Evolutionary conservation across 2,888 invertebrate species (phyloP).

Genomic region (Pecten maximus): DNA sequence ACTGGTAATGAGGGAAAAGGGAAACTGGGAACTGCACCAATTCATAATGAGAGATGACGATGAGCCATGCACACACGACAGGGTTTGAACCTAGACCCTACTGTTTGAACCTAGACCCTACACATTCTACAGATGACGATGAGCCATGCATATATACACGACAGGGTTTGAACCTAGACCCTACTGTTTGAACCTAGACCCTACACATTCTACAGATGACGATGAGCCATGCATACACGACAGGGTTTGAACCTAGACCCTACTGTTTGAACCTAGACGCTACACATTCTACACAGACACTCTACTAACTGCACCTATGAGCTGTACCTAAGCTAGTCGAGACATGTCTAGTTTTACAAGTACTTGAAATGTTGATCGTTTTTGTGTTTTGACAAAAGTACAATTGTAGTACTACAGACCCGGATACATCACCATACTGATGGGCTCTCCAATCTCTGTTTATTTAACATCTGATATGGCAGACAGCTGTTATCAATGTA

Average conservation of each 20-base stretch:
- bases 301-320: not conserved
- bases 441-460: not conserved
- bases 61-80: too few relatives aligned
- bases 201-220: too few relatives aligned
- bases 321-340: too few relatives aligned
- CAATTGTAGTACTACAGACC: not conserved
- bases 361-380: not conserved
- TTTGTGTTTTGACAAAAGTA: not conserved
- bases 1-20: too few relatives aligned
- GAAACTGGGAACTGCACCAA: not conserved
- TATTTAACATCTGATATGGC: constrained; percentile 1
- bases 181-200: not conserved
- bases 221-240: too few relatives aligned
- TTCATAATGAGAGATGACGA: too few relatives aligned
- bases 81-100: not conserved
- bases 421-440: not conserved
- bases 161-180: not conserved
- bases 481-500: not conserved
- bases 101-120: too few relatives aligned
- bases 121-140: too few relatives aligned
- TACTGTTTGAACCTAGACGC: too few relatives aligned
- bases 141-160: too few relatives aligned
- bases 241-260: not conserved
- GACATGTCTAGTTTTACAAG: too few relatives aligned
- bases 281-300: too few relatives aligned